A percentile compares a stretch with the other conserved stretches of the same genome.
Evolutionary conservation across 2,797 vertebrate genomes (phyloP).

Genomic region (Oreortyx pictus): DNA sequence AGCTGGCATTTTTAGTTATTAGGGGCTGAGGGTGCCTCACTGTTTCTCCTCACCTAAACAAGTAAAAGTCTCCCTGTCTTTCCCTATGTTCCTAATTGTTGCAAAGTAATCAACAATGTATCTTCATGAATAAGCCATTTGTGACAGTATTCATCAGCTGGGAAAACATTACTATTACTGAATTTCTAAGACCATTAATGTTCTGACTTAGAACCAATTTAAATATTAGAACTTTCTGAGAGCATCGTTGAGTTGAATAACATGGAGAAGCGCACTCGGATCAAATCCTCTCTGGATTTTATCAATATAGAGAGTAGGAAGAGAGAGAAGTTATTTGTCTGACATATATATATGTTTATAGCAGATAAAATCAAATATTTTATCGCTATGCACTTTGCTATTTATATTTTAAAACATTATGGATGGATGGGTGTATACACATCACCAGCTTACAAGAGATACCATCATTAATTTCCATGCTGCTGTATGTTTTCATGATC

Average conservation of each 20-base stretch:
- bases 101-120: not conserved
- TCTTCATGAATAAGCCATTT: not conserved
- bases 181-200: constrained; percentile 47
- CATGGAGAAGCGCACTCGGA: constrained; percentile 40
- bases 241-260: constrained; percentile 55
- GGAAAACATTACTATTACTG: constrained; percentile 15
- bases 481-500: constrained; percentile 66
- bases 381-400: constrained; percentile 71
- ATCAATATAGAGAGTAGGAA: constrained; percentile 54
- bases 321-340: constrained; percentile 61
- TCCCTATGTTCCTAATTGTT: not conserved
- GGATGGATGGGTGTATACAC: constrained; percentile 59
- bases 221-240: constrained; percentile 69
- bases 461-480: constrained; percentile 76
- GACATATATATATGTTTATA: constrained; percentile 47
- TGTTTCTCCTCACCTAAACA: not conserved
- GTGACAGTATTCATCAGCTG: constrained; percentile 1
- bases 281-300: constrained; percentile 62
- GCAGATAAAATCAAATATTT: constrained; percentile 72
- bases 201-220: constrained; percentile 67
- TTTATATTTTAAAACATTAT: constrained; percentile 75
- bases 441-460: constrained; percentile 67
- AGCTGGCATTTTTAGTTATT: not conserved
- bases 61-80: not conserved
- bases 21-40: not conserved